Evolutionary conservation across 37 sponge, comb jelly and placozoan species (phyloP), one percentile per base, ranked within the genome.

Genomic region (Halisarca cf. caerulea): DNA sequence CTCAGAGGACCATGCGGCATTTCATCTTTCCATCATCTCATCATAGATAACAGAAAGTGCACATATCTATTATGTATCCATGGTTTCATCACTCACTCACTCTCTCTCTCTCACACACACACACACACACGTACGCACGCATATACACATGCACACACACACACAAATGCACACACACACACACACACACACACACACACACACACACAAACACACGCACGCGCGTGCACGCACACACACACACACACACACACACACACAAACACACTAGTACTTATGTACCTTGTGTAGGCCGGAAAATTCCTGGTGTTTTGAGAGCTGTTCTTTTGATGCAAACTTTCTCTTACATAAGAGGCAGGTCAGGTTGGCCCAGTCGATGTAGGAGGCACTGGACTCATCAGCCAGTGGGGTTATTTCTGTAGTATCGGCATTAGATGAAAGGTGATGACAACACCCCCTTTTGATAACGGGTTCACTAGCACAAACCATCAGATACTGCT

Each of bases 261-360:
- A 30, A 18, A 30, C 4, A 30, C 69, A 68, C 4, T 2, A 18
- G 33, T 34, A 68, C 69, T 32, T 34, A 68, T 34, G 35, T 34
- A 93, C 93, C 89, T 96, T 98, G 80, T 98, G 99, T 2, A 98
- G 90, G 36, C 90, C 93, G 23, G 99, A 98, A 54, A 94, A 82
- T 88, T 96, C 87, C 60, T 94, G 91, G 73, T 98, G 99, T 33
- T 94, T 91, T 21, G 92, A 36, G 14, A 98, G 91, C 21, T 80
- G 79, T 20, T 96, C 95, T 39, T 73, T 81, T 15, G 83, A 88
- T 18, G 84, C 81, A 81, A 98, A 98, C 91, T 94, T 94, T 78
- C 99, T 86, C 92, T 96, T 94, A 78, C 99, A 98, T 38, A 98
- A 90, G 35, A 98, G 90, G 62, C 99, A 98, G 30, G 95, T 93